A percentile compares a stretch with the other conserved stretches of the same genome.
These are phyloP conservation scores for Altica lythri DNA, from an alignment of 2,888 invertebrate species.

Conservation along the genomic window DNA sequence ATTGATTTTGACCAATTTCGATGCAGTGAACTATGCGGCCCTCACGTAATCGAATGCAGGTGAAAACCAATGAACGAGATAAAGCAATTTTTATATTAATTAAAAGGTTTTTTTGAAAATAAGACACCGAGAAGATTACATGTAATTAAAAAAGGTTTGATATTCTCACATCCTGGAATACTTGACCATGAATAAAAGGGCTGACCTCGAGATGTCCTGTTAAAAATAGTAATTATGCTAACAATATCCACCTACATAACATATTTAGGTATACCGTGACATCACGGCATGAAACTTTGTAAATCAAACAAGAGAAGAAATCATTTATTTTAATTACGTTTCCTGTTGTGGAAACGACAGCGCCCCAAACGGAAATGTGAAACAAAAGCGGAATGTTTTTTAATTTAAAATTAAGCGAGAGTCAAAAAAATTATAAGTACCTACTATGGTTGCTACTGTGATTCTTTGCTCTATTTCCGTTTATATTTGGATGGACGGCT, in stretches of 20 bases:
- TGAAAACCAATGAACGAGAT: constrained; percentile 34
- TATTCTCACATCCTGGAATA: no score
- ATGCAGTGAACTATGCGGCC: constrained; percentile 52
- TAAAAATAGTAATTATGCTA: constrained; percentile 32
- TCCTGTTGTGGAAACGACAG: constrained; percentile 41
- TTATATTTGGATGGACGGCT: no score
- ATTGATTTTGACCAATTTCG: constrained; percentile 32
- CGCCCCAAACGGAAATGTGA: constrained; percentile 42
- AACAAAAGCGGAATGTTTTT: constrained; percentile 36
- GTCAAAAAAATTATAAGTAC: constrained; percentile 25
- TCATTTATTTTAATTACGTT: constrained; percentile 45
- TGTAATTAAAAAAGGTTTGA: no score
- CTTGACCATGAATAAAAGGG: not conserved
- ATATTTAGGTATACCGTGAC: constrained; percentile 39
- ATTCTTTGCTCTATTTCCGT: constrained; percentile 7
- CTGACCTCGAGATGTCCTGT: constrained; percentile 19
- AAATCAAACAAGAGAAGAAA: constrained; percentile 42
- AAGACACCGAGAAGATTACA: no score
- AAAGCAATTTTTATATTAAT: constrained; percentile 24
- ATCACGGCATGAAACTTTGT: constrained; percentile 39
- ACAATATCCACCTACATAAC: constrained; percentile 37
- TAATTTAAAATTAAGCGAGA: constrained; percentile 30
- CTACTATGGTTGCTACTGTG: constrained; percentile 5
- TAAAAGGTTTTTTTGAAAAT: no score
- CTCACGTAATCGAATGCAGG: constrained; percentile 50